phyloP scores from a whole-genome alignment of 2,113 vertebrate species.

The Microtus pennsylvanicus region DNA sequence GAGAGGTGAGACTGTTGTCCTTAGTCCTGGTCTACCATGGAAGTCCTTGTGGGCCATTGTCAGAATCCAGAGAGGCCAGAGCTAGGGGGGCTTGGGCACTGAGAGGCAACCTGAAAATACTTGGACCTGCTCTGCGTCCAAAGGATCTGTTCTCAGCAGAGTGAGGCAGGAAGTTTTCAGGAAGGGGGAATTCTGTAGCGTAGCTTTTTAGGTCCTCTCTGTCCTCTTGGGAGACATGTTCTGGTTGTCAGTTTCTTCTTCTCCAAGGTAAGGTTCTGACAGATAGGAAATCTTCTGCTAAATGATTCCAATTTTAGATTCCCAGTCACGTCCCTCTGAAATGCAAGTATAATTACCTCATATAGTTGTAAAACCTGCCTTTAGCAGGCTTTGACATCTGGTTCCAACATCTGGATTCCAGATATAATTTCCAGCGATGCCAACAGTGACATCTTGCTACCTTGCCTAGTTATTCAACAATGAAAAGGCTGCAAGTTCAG shows the following conservation, averaged over 20 bases:
- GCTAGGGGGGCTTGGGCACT: not conserved
- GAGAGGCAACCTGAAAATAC: not conserved
- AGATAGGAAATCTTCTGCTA: not conserved
- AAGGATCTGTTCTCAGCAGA: constrained; percentile 21
- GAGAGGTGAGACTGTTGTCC: not conserved
- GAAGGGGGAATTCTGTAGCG: not conserved
- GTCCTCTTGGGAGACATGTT: constrained; percentile 6
- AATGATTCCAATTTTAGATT: constrained; percentile 30
- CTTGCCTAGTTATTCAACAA: constrained; percentile 60
- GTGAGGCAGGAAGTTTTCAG: not conserved
- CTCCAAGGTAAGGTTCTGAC: not conserved
- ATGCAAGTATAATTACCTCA: constrained; percentile 50
- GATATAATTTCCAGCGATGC: constrained; percentile 66
- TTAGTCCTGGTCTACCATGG: not conserved
- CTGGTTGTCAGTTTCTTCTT: not conserved
- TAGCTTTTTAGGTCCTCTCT: not conserved
- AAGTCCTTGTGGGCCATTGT: not conserved
- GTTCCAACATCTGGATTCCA: constrained; percentile 66
- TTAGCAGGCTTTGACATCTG: constrained; percentile 51
- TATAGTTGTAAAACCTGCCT: constrained; percentile 48
- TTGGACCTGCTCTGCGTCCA: not conserved
- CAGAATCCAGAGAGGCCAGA: not conserved
- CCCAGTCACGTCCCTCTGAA: constrained; percentile 25
- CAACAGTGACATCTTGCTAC: constrained; percentile 65
- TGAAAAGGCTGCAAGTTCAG: constrained; percentile 42